Evolutionary conservation across 2,888 invertebrate species (phyloP), one percentile per base, ranked within the genome.

Genomic region (Hylaea fasciaria): DNA sequence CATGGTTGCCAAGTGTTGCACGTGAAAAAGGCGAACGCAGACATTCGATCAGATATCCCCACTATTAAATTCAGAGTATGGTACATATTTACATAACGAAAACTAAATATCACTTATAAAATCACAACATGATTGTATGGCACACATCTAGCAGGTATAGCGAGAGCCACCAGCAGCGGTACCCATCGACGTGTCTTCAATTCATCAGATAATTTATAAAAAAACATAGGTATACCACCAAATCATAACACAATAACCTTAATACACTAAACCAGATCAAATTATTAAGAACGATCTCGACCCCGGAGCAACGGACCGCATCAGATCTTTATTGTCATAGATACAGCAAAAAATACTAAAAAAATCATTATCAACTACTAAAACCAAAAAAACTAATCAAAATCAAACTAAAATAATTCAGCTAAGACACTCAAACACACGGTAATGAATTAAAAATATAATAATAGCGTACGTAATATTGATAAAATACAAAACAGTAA

Each of bases 261-360:
- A 74, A 75, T 81, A 83, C 66, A 77, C 86, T 89, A 89, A 87
- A 84, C 81, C 87, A 89, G 90, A 92, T 91, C 90, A 84, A 84
- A 73, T 80, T 79, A 81, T 82, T 77, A 83, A 80, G 74, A 77
- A 63, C 70, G 78, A 82, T 70, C 80, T 70, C 74, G 75, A 77
- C 63, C 75, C 54, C 29, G 69, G 73, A 76, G 72, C 73, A 62
- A 70, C 47, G 75, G 78, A 76, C 74, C 86, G 82, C 77, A 82
- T 92, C 93, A 94, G 94, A 94, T 94, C 94, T 94, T 83, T 91
- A 93, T 91, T 93, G 93, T 93, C 93, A 93, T 90, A 91, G 88
- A 90, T 90, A 90, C 89, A 88, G 88, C 84, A 80, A 86, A 88
- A 86, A 89, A 86, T 83, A 87, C 85, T 85, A 93, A 93, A 92